Evolutionary conservation across 2,113 vertebrate species (phyloP).

Genomic region (Seriola rivoliana): DNA sequence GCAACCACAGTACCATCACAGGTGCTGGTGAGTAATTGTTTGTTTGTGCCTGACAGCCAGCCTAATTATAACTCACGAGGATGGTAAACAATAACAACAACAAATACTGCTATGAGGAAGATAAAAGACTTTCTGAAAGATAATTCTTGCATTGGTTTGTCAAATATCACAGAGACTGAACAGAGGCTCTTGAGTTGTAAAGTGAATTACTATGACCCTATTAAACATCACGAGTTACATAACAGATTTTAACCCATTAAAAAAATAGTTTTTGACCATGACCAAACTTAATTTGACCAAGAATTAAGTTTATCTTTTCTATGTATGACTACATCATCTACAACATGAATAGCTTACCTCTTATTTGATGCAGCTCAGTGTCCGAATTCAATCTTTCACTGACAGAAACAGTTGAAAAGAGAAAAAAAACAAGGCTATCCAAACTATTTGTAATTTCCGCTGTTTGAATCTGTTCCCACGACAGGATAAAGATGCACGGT

Average conservation of each 20-base stretch:
- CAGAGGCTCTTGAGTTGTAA: not conserved
- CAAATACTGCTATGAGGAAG: constrained; percentile 30
- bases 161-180: not conserved
- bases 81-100: constrained; percentile 76
- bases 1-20: constrained; percentile 70
- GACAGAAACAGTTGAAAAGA: not conserved
- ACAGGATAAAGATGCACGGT: not conserved
- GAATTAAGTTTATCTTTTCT: not conserved
- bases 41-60: constrained; percentile 63
- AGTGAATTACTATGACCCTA: not conserved
- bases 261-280: not conserved
- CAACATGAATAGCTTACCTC: constrained; percentile 55
- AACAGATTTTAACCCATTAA: not conserved
- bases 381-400: constrained; percentile 12
- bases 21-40: constrained; percentile 72
- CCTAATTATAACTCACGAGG: constrained; percentile 75
- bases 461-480: not conserved
- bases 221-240: not conserved
- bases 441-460: not conserved
- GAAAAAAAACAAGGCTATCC: constrained; percentile 8
- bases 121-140: not conserved
- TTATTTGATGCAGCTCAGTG: constrained; percentile 15
- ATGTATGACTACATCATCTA: not conserved
- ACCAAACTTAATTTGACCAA: not conserved
- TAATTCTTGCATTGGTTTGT: not conserved